Evolutionary conservation across 1,140 invertebrate species (phyloP), one percentile per base, ranked within the genome.

Genomic region (Paracyclopina nana): DNA sequence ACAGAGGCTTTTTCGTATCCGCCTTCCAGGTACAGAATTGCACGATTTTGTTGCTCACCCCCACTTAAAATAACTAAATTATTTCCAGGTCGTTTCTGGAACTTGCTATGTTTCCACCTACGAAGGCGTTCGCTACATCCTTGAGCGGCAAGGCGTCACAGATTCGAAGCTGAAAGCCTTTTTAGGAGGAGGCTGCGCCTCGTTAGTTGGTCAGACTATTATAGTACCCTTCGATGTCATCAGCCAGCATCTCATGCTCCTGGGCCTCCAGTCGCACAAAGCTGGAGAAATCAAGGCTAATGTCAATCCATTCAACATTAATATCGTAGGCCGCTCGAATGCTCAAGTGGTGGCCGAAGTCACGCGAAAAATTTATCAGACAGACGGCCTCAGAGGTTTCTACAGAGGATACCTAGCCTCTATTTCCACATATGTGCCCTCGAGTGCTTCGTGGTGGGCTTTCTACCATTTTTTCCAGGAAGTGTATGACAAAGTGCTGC

Each of bases 201-300:
- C 88, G 5, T 61, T 91, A 14, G 83, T 94, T 28, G 82, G 86
- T 1, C 91, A 97, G 67, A 92, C 87, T 1, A 81, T 95, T 50
- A 82, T 94, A 57, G 88, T 95, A 42, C 91, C 91, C 16, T 88
- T 96, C 64, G 91, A 96, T 66, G 79, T 96, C 26, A 72, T 96
- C 26, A 90, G 87, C 59, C 91, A 97, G 60, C 91, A 96, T 64
- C 73, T 95, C 44, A 96, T 96, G 88, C 78, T 96, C 56, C 69
- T 94, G 18, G 86, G 86, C 12, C n/a, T n/a, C n/a, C 12, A 22
- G 27, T 22, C 25, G 9, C 40, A 27, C 27, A 50, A 53, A 56
- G 43, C 20, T 42, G 28, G 9, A 55, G 2, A 46, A 24, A 20
- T n/a, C 16, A 53, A 46, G 43, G 40, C 54, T 9, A 56, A 57